Conservation (phyloP, 1,140 invertebrate genomes). For the Caenorhabditis latens region DNA sequence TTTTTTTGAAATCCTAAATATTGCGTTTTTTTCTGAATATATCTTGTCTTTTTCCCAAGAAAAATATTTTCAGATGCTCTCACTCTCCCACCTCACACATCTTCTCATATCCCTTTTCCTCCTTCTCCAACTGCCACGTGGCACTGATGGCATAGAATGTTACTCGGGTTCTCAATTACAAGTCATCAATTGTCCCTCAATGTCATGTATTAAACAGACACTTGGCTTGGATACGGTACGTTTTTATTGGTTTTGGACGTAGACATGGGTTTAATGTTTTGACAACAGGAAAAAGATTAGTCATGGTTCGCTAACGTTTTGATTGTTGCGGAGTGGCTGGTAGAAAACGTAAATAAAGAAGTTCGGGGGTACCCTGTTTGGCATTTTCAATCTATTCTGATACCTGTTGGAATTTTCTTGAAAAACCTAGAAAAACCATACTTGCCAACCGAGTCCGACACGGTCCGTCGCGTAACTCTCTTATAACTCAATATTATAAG, state of each 20-base stretch:
- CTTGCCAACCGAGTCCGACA: too few species aligned
- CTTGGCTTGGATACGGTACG: slow-evolving; percentile 75
- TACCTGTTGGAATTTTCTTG: too few species aligned
- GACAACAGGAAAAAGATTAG: slow-evolving; percentile 32
- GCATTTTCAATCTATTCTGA: too few species aligned
- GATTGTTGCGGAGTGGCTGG: neutral
- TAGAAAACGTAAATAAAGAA: neutral
- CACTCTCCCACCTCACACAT: neutral
- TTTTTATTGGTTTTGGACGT: slow-evolving; percentile 23
- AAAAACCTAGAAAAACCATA: too few species aligned
- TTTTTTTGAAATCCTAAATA: neutral
- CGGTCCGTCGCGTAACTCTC: too few species aligned
- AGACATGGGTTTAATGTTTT: neutral
- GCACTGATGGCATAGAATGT: neutral
- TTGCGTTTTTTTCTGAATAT: neutral
- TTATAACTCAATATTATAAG: too few species aligned
- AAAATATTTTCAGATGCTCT: neutral
- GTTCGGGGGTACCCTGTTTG: too few species aligned
- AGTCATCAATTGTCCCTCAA: slow-evolving; percentile 74
- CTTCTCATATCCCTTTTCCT: neutral
- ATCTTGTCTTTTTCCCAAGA: neutral
- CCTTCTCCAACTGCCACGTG: slow-evolving; percentile 18
- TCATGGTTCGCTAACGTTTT: slow-evolving; percentile 8
- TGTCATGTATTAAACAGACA: slow-evolving; percentile 75
- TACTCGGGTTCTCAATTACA: slow-evolving; percentile 62